phyloP scores from a whole-genome alignment of 2,888 invertebrate genomes.

The Noctua janthina region DNA sequence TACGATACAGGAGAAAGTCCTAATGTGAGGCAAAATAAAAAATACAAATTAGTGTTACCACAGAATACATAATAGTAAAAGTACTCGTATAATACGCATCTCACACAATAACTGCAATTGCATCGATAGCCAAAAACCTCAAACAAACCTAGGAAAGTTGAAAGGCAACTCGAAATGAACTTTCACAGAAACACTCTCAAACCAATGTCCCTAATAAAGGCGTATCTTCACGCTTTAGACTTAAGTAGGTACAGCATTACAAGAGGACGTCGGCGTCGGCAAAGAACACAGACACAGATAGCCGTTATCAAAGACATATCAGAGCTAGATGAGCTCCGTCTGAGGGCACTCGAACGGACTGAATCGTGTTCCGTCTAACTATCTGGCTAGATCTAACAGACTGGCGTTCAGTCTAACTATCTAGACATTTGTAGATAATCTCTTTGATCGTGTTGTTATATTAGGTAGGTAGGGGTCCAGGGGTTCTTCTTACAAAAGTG shows the following conservation, averaged over 20 bases:
- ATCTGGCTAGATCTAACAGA: conserved; percentile 27
- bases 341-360: conserved; percentile 16
- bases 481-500: neutral
- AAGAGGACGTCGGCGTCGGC: neutral
- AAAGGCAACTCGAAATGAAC: neutral
- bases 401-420: neutral
- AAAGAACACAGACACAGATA: conserved; percentile 16
- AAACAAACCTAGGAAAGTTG: neutral
- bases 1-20: no score
- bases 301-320: conserved; percentile 40
- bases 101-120: no score
- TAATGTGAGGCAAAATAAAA: no score
- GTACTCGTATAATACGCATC: no score
- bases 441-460: conserved; percentile 33
- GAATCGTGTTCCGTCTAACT: neutral
- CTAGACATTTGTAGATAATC: conserved; percentile 7
- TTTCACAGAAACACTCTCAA: neutral
- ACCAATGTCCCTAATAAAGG: neutral
- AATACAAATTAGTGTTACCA: no score
- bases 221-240: neutral
- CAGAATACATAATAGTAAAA: no score
- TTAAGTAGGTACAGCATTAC: neutral
- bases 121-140: no score
- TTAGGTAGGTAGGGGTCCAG: neutral
- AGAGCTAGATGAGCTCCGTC: conserved; percentile 14